These are phyloP conservation scores for Chaunax sp. DNA, from an alignment of 2,797 vertebrate genomes.

Conservation along the genomic window DNA sequence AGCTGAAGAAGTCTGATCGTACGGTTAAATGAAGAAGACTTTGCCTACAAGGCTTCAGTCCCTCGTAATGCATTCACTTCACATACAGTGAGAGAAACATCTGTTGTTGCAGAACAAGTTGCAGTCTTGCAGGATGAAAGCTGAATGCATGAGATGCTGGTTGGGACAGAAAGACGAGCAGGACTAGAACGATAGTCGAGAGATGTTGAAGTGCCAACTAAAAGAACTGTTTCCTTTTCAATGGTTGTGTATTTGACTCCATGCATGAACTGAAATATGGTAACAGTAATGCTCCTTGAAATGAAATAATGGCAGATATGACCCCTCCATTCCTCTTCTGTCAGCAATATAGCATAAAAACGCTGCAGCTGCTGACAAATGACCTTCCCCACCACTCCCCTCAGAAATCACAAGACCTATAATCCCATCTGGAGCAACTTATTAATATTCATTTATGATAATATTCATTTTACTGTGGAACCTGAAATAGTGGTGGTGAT, in stretches of 20 bases:
- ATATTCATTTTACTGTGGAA: conserved; percentile 1
- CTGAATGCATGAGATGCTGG: too few relatives aligned
- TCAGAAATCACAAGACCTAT: conserved; percentile 22
- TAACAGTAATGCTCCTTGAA: not conserved
- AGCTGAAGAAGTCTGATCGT: conserved; percentile 27
- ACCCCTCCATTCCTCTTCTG: conserved; percentile 7
- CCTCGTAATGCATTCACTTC: not conserved
- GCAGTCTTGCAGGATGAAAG: too few relatives aligned
- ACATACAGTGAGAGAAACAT: not conserved
- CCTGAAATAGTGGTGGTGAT: not conserved
- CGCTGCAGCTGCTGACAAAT: conserved; percentile 3
- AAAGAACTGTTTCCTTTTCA: too few relatives aligned
- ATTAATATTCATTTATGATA: conserved; percentile 54
- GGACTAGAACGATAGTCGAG: too few relatives aligned
- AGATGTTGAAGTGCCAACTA: too few relatives aligned
- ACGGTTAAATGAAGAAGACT: conserved; percentile 11
- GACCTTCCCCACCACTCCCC: conserved; percentile 7
- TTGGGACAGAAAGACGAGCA: too few relatives aligned
- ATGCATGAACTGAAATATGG: too few relatives aligned
- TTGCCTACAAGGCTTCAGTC: not conserved
- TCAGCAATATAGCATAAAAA: conserved; percentile 10
- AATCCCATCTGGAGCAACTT: conserved; percentile 41
- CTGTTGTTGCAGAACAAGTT: too few relatives aligned
- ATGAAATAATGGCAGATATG: not conserved
- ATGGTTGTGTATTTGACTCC: too few relatives aligned